phyloP scores from a whole-genome alignment of 2,113 vertebrate species.

The Nestor notabilis region DNA sequence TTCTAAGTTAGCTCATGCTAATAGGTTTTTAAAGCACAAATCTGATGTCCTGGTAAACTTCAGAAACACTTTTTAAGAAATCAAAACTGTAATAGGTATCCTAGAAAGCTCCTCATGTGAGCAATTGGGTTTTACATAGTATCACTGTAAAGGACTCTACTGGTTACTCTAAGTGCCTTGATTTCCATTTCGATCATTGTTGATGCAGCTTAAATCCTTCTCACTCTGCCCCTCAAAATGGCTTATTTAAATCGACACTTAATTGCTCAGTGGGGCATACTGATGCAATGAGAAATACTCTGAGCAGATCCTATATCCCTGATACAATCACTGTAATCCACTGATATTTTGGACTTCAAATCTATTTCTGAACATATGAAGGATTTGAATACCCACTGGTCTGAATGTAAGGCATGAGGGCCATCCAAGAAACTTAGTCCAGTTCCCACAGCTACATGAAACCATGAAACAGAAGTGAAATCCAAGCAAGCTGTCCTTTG shows the following conservation, averaged over 20 bases:
- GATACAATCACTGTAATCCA: neutral
- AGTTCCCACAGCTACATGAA: neutral
- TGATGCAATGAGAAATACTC: neutral
- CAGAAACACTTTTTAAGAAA: neutral
- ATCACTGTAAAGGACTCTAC: neutral
- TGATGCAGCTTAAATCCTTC: neutral
- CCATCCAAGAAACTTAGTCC: neutral
- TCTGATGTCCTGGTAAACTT: neutral
- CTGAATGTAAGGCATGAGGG: neutral
- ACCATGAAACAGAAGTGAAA: neutral
- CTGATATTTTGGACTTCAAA: rapidly evolving
- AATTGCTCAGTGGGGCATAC: neutral
- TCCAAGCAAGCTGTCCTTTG: neutral
- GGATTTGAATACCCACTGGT: neutral
- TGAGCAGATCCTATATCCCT: neutral
- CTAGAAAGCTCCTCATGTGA: neutral
- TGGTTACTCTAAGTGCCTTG: neutral
- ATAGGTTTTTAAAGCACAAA: neutral
- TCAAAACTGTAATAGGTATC: neutral
- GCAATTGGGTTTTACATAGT: neutral
- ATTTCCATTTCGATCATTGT: neutral
- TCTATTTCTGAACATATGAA: neutral
- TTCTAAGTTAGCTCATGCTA: neutral
- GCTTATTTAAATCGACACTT: neutral
- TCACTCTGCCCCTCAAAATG: neutral